Evolutionary conservation across 2,113 vertebrate genomes (phyloP), one percentile per base, ranked within the genome.

Genomic region (Dipodomys spectabilis): DNA sequence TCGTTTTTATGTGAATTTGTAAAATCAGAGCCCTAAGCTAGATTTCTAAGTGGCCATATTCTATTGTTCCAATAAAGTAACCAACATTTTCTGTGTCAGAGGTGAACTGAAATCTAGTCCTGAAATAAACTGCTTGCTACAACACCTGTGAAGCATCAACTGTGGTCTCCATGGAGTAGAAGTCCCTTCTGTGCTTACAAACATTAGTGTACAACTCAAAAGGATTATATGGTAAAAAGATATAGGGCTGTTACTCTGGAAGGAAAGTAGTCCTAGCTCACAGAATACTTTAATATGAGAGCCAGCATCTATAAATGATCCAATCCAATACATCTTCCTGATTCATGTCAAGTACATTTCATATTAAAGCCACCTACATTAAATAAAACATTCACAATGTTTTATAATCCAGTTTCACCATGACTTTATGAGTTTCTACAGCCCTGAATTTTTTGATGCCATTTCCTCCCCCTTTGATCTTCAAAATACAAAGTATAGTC

Each of bases 361-460:
- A 69, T 30, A 60, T 39, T 74, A 78, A 74, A 25, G 28, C 3
- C 15, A 71, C 27, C 13, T 44, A 67, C 25, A 69, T 53, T 77
- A 67, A 91, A 68, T 82, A 83, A 75, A 32, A 81, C 30, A 35
- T 80, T 86, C 7, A 23, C 28, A 16, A 39, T 90, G 45, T 82
- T 88, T 87, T 45, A 57, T 79, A 68, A 35, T 57, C 49, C 87
- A 35, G 74, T 23, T 86, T 20, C 60, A 28, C 19, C 27, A 30
- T 90, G 69, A 28, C 27, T 88, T 88, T 74, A 90, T 49, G 69
- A 90, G 23, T 90, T 81, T 94, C 25, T 84, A 82, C 15, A 80
- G 78, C 23, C 19, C 9, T 10, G 32, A 7, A 9, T 57, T 94
- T 74, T 85, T 83, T 53, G 74, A 86, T 86, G 22, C 5, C 18